A percentile compares a stretch with the other conserved stretches of the same genome.
These are phyloP conservation scores for Cataglyphis rosenhaueri DNA, from an alignment of 2,888 invertebrate genomes.

Conservation along the genomic window DNA sequence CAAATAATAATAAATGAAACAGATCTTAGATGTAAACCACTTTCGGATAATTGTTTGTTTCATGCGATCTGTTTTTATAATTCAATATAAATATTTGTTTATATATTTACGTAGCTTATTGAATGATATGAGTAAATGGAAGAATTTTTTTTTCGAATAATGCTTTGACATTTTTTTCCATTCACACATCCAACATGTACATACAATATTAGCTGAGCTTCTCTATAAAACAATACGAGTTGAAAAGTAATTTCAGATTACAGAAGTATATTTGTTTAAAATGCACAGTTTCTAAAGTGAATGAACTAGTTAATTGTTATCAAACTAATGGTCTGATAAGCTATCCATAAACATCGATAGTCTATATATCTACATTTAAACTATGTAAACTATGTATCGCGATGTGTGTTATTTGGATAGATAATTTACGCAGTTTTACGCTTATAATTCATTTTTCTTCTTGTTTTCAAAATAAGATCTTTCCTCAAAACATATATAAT, in stretches of 20 bases:
- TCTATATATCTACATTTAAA: conserved; percentile 17
- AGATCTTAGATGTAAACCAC: conserved; percentile 45
- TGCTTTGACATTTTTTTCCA: conserved; percentile 21
- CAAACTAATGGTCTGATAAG: neutral
- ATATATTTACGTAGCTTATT: conserved; percentile 47
- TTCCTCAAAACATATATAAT: neutral
- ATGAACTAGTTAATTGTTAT: conserved; percentile 2
- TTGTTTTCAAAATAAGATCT: conserved; percentile 10
- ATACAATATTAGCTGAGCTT: conserved; percentile 11
- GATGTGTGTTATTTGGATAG: conserved; percentile 11
- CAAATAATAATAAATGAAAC: conserved; percentile 55
- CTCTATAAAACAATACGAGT: conserved; percentile 14
- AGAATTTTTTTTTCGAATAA: conserved; percentile 28
- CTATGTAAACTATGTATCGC: conserved; percentile 11
- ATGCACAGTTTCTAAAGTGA: neutral
- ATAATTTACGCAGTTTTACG: neutral
- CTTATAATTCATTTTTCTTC: neutral
- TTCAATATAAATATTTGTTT: conserved; percentile 34
- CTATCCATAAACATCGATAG: conserved; percentile 28
- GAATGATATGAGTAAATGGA: conserved; percentile 38
- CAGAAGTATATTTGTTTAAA: conserved; percentile 17
- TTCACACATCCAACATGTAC: neutral
- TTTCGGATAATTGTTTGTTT: conserved; percentile 13
- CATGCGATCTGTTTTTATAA: conserved; percentile 21
- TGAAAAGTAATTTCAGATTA: conserved; percentile 21